Percentiles rank a stretch among this genome's conserved stretches.
These are phyloP conservation scores for Altica lythri DNA, from an alignment of 2,888 invertebrate genomes.

Conservation along the genomic window DNA sequence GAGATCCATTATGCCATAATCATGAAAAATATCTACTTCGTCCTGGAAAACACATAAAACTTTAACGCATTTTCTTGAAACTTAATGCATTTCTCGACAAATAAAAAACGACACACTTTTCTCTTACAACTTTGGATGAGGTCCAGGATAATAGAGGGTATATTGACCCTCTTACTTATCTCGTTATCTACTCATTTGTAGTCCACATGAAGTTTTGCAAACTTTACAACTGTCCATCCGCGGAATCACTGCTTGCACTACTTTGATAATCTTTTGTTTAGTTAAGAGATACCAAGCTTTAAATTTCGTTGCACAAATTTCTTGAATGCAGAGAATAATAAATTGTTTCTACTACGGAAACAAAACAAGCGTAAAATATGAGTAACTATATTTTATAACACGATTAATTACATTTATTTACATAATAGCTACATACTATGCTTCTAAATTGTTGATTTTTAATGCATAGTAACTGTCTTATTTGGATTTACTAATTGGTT, in stretches of 20 bases:
- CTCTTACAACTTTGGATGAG: constrained; percentile 8
- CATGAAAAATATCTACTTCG: constrained; percentile 21
- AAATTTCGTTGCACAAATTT: no score
- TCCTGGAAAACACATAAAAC: constrained; percentile 25
- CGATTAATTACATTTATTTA: no score
- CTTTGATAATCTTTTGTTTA: constrained; percentile 9
- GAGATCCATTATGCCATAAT: constrained; percentile 21
- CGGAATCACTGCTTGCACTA: neutral
- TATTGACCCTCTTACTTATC: constrained; percentile 7
- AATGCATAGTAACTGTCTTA: no score
- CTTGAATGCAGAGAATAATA: no score
- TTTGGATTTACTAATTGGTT: no score
- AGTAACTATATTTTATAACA: no score
- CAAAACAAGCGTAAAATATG: no score
- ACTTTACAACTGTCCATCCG: constrained; percentile 7
- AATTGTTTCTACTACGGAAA: no score
- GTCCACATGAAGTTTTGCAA: constrained; percentile 4
- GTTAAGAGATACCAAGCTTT: no score
- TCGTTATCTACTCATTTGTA: constrained; percentile 15
- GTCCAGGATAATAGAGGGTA: constrained; percentile 7
- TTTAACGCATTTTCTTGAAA: constrained; percentile 23
- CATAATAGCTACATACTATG: no score
- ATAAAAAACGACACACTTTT: constrained; percentile 13
- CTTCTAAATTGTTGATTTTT: no score
- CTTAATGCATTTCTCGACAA: constrained; percentile 21